Percentiles rank a stretch among this genome's conserved stretches.
Evolutionary conservation across 64 coral and sea anemone genomes (phyloP).

Genomic region (Pocillopora verrucosa): DNA sequence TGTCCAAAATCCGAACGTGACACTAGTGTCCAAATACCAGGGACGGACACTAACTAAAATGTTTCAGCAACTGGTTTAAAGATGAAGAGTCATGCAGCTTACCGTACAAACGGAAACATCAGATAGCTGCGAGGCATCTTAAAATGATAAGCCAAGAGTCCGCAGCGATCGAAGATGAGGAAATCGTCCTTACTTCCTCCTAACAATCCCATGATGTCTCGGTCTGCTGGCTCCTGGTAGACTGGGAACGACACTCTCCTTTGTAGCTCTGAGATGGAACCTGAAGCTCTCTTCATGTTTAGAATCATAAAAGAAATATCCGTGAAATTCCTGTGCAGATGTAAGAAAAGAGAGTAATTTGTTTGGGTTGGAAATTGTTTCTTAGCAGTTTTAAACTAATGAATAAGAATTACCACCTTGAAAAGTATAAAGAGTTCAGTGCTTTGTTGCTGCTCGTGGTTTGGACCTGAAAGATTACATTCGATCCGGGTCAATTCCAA

Average conservation of each 20-base stretch:
- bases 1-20: too few species aligned
- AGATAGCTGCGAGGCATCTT: constrained; percentile 43
- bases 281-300: constrained; percentile 7
- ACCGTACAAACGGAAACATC: constrained; percentile 6
- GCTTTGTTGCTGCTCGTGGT: too few species aligned
- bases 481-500: too few species aligned
- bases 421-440: too few species aligned
- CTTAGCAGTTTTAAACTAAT: too few species aligned
- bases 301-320: constrained; percentile 8
- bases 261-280: not conserved
- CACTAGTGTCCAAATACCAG: too few species aligned
- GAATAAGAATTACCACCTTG: too few species aligned
- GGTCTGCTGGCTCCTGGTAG: constrained; percentile 45
- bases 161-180: constrained; percentile 58
- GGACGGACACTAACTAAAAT: too few species aligned
- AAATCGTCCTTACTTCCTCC: constrained; percentile 60
- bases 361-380: too few species aligned
- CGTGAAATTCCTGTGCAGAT: not conserved
- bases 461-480: too few species aligned
- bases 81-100: not conserved
- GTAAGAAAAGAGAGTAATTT: not conserved
- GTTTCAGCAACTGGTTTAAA: not conserved
- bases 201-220: constrained; percentile 39
- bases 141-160: constrained; percentile 39
- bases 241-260: constrained; percentile 48